Conservation (phyloP, 2,113 vertebrate species). For the Furnarius figulus region DNA sequence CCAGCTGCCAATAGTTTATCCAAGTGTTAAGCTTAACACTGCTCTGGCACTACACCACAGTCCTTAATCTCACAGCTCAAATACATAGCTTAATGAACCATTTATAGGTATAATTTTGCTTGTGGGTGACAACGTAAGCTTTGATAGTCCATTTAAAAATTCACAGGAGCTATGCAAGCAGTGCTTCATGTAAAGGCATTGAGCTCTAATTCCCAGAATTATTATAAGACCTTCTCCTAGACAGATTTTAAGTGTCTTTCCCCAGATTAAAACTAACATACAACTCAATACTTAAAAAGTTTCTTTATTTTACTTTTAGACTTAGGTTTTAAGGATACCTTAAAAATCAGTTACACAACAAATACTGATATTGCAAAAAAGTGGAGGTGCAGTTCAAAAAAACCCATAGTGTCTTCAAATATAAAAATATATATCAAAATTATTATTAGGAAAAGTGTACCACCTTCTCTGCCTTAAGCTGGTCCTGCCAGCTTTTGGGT, state of each 20-base stretch:
- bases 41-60: background rate
- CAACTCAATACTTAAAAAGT: constrained; percentile 42
- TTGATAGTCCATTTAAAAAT: background rate
- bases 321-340: background rate
- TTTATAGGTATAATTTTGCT: background rate
- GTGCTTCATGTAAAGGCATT: background rate
- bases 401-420: constrained; percentile 7
- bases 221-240: background rate
- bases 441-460: constrained; percentile 1
- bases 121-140: background rate
- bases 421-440: constrained; percentile 55
- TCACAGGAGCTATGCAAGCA: background rate
- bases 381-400: constrained; percentile 6
- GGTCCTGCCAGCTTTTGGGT: constrained; percentile 58
- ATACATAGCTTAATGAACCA: background rate
- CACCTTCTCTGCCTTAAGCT: constrained; percentile 21
- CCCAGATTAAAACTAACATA: background rate
- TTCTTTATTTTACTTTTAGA: constrained; percentile 38
- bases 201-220: background rate
- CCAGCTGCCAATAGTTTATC: background rate
- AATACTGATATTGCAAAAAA: background rate
- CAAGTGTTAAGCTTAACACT: background rate
- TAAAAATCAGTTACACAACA: constrained; percentile 39
- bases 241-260: background rate
- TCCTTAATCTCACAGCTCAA: background rate